Conservation (phyloP, 1,140 invertebrate species). For the Venustaconcha ellipsiformis region DNA sequence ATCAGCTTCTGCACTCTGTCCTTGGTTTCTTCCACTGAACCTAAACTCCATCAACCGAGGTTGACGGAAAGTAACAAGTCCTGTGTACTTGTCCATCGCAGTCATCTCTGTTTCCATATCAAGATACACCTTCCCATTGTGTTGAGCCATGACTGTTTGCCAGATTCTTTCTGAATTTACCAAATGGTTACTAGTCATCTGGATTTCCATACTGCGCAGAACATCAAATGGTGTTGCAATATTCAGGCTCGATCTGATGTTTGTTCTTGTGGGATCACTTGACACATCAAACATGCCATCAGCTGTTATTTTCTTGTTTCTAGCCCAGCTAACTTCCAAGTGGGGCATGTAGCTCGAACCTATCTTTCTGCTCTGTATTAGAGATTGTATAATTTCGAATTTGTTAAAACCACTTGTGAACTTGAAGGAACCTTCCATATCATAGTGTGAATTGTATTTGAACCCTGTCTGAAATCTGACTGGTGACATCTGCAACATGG, state of each 20-base stretch:
- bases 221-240: conserved; percentile 17
- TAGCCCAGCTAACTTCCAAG: no score
- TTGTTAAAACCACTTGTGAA: conserved; percentile 9
- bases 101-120: conserved; percentile 40
- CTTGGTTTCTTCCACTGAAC: conserved; percentile 26
- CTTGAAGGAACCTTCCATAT: neutral
- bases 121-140: conserved; percentile 47
- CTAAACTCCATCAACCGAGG: conserved; percentile 47
- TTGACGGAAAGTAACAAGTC: conserved; percentile 29
- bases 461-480: neutral
- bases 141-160: conserved; percentile 20
- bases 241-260: neutral
- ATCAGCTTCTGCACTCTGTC: conserved; percentile 33
- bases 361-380: no score
- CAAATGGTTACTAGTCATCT: conserved; percentile 15
- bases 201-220: conserved; percentile 8
- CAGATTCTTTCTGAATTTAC: conserved; percentile 12
- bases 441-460: neutral
- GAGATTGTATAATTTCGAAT: neutral
- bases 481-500: neutral
- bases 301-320: no score
- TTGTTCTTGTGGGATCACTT: no score
- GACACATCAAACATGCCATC: no score
- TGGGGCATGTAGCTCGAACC: no score
- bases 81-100: conserved; percentile 23